Evolutionary conservation across 2,113 vertebrate species (phyloP).

Genomic region (Nansenia antarctica): DNA sequence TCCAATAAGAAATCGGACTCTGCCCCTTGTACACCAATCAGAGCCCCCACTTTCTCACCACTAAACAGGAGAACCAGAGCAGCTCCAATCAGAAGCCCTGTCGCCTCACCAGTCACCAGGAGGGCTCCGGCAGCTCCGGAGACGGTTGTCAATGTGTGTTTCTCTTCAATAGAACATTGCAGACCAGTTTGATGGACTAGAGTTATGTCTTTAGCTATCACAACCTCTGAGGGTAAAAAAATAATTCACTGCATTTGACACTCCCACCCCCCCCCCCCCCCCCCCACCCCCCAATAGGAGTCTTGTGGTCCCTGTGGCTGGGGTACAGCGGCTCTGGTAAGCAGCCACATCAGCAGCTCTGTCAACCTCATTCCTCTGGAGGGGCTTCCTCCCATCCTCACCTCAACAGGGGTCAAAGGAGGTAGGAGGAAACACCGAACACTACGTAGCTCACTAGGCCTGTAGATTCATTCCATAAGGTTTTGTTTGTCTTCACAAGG

Average conservation of each 20-base stretch:
- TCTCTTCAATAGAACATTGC: neutral
- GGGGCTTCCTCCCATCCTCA: conserved; percentile 95
- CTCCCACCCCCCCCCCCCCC: conserved; percentile 49
- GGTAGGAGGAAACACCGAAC: conserved; percentile 67
- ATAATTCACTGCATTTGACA: neutral
- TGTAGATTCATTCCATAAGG: too few species aligned
- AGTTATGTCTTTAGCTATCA: neutral
- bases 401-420: conserved; percentile 98
- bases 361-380: conserved; percentile 93
- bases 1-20: conserved; percentile 87
- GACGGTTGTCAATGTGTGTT: conserved; percentile 58
- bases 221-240: neutral
- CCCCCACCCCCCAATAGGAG: conserved; percentile 66
- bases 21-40: conserved; percentile 83
- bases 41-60: conserved; percentile 81
- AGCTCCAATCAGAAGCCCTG: conserved; percentile 76
- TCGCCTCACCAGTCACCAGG: conserved; percentile 64
- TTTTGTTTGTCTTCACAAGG: too few species aligned
- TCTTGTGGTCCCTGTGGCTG: conserved; percentile 78
- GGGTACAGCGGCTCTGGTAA: conserved; percentile 86
- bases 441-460: too few species aligned
- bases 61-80: conserved; percentile 66
- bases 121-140: conserved; percentile 68
- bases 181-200: neutral
- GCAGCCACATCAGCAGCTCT: conserved; percentile 86